Percentiles rank a stretch among this genome's conserved stretches.
Conservation (phyloP, 2,113 vertebrate genomes). For the Mellivora capensis region DNA sequence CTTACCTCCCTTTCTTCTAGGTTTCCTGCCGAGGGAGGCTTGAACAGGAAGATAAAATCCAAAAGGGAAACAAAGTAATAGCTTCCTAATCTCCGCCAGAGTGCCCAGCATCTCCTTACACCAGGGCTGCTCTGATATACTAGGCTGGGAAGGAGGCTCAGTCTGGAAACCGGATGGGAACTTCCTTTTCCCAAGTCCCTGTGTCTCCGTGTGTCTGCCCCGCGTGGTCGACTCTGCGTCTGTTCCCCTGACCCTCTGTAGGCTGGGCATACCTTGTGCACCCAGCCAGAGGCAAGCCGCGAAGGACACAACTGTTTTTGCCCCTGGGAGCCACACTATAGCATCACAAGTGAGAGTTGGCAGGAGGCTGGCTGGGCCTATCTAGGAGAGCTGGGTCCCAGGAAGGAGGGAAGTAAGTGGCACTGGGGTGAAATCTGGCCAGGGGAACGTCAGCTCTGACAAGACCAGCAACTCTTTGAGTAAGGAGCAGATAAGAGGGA, state of each 20-base stretch:
- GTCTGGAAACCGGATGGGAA: neutral
- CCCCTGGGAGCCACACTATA: neutral
- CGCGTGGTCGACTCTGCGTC: neutral
- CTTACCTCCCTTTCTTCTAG: neutral
- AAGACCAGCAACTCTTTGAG: neutral
- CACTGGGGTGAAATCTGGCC: neutral
- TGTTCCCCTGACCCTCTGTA: neutral
- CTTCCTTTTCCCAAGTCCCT: neutral
- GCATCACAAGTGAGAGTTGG: neutral
- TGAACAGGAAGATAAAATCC: neutral
- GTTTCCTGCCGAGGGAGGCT: neutral
- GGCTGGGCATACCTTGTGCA: neutral
- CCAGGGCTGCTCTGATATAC: neutral
- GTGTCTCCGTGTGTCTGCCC: fast-evolving
- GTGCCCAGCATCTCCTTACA: neutral
- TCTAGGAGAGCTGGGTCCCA: neutral
- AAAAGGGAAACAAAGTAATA: constrained; percentile 6
- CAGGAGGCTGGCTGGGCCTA: neutral
- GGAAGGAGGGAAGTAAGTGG: neutral
- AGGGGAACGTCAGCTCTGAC: neutral
- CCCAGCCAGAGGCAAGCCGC: neutral
- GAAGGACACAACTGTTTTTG: neutral
- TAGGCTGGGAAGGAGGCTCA: neutral
- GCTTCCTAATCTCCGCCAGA: neutral
- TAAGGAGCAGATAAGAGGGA: neutral